Evolutionary conservation across 2,113 vertebrate species (phyloP), one percentile per base, ranked within the genome.

Genomic region (Todiramphus chloris): DNA sequence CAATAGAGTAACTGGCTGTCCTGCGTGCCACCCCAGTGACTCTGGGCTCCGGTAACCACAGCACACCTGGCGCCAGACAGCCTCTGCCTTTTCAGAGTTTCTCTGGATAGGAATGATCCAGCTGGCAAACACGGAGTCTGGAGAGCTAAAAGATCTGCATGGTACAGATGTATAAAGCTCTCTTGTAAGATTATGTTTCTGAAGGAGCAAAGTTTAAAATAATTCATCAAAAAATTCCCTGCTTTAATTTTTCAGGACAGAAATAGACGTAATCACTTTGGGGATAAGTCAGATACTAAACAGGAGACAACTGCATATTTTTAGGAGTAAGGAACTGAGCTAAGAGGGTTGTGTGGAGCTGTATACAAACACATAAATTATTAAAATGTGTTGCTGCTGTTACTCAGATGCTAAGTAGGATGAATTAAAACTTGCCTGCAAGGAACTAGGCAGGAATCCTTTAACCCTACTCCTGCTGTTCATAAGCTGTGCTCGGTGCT

Each of bases 21-120:
- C 78, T 66, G 44, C 10, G 3, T 74, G 12, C 67, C 58, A 68
- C 39, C 31, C 14, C 43, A 24, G 80, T n/a, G 69, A 48, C 48
- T 79, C 30, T 80, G 78, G 50, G 67, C 68, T 64, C 77, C 25
- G 41, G 78, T 69, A 95, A 74, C 68, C 3, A 0, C 73, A 81
- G 59, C 28, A 73, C 83, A 96, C 83, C 91, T 80, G 67, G 88
- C 9, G 37, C 88, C 91, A 95, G 83, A 31, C 87, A 78, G 72
- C 12, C 72, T 86, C 90, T 96, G 84, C 85, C 23, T 91, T 78
- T 94, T 69, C 64, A 94, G 89, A 72, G 33, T 81, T 97, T 81
- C 59, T 94, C 24, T 86, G 90, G 83, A 21, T 79, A 69, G 48
- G 58, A 88, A 72, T 15, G 53, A 76, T 88, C 81, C 89, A 91